Base-by-base conservation (phyloP, 1,140 invertebrate species). In the Oryctes rhinoceros region DNA sequence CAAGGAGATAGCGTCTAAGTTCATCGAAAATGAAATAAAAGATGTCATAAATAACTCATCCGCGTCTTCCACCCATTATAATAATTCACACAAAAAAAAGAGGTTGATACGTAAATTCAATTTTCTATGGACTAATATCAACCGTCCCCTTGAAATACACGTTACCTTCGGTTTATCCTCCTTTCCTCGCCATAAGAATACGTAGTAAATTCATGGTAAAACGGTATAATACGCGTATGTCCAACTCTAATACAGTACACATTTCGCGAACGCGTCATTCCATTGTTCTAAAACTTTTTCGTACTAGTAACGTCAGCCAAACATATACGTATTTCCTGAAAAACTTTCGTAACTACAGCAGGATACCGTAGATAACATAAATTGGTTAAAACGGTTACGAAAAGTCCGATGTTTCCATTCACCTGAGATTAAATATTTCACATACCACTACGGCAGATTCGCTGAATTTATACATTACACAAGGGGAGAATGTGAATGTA, bases 371-470 rank as follows among this genome's bases (percentile, higher is more conserved):
- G 24, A 71, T 71, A 71, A 71, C 24, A 35, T 71, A 71, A 24
- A 71, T 71, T 15, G 65, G 65, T 71, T 35, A 9, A 11, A 71
- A 35, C 65, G 65, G 9, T 35, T 71, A 37, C 2, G 65, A 71
- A 59, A 71, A 71, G 65, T 71, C 65, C 65, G 65, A 35, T 71
- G 24, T 71, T 62, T 71, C 65, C 65, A 24, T 35, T 71, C 24
- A 71, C 24, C 65, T 71, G 24, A 71, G 65, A 71, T 71, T 71
- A 71, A 71, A 71, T 71, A 24, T 71, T 71, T 71, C 65, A 71
- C 65, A 71, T 71, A 35, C 24, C 24, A 13, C 5, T 71, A 71
- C 13, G 65, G 65, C 30, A 71, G 65, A 35, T 71, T 37, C 24
- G 24, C 9, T 37, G 65, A 71, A 71, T 71, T 71, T 71, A 71